Conservation (phyloP, 2,797 vertebrate species). For the Orestias chungarensis region DNA sequence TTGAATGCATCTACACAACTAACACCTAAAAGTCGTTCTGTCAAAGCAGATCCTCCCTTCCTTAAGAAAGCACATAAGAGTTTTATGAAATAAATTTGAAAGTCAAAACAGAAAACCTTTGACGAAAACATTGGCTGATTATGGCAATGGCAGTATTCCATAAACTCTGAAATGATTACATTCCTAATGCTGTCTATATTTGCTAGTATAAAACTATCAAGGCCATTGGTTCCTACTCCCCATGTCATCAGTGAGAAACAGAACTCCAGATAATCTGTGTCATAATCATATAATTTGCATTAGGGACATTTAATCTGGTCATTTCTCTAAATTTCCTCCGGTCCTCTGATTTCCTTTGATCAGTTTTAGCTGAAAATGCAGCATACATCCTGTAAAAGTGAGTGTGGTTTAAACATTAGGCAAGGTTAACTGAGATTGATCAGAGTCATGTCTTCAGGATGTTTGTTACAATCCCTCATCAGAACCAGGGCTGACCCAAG, state of each 20-base stretch:
- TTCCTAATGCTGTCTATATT: neutral
- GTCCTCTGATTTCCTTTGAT: constrained; percentile 44
- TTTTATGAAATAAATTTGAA: too few species aligned
- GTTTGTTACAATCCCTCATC: constrained; percentile 56
- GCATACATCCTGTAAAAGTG: constrained; percentile 49
- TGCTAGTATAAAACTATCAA: neutral
- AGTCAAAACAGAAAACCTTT: neutral
- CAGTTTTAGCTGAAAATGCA: constrained; percentile 42
- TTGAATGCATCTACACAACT: neutral
- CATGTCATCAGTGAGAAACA: constrained; percentile 5
- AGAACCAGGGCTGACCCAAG: too few species aligned
- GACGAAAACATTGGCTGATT: neutral
- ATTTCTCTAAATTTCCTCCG: constrained; percentile 50
- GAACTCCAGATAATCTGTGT: constrained; percentile 2
- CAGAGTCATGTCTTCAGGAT: constrained; percentile 53
- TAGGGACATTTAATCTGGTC: constrained; percentile 23
- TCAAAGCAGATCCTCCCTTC: neutral
- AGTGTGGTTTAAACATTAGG: constrained; percentile 58
- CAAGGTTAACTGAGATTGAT: constrained; percentile 52
- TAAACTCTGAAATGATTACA: neutral
- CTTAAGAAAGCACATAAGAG: neutral
- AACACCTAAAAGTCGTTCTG: neutral
- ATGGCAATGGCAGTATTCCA: neutral
- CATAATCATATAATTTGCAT: constrained; percentile 32
- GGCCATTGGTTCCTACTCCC: constrained; percentile 1